Evolutionary conservation across 2,113 vertebrate genomes (phyloP), one percentile per base, ranked within the genome.

Genomic region (Poeciliopsis retropinna): DNA sequence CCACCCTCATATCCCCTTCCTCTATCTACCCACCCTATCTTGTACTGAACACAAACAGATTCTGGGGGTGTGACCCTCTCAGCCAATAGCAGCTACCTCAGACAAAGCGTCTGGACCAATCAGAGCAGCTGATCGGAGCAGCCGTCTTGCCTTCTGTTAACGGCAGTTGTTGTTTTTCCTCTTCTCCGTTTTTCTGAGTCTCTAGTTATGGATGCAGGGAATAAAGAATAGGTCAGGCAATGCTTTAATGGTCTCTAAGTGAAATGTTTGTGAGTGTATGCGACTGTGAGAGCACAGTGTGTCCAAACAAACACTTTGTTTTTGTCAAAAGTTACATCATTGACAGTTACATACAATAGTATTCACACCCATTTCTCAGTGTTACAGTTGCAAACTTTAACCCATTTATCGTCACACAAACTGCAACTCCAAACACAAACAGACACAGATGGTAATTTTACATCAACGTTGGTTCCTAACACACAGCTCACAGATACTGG

Each of bases 41-140:
- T 77, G 74, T 85, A 74, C 90, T 86, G 68, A 80, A 76, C 91
- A 93, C 87, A 95, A 96, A 95, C 94, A 95, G 89, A 95, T 93
- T 95, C 77, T 93, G 93, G 93, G 95, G 96, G 95, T 95, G 95
- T 96, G 95, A 93, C 89, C 87, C 0, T 62, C 60, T 76, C 25
- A 73, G 88, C 96, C 95, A 96, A 97, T 96, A 51, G 78, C 13
- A 4, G 80, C 79, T 27, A 74, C 67, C 62, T 60, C 62, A 79
- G 79, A 86, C 28, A 0, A 37, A 60, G 60, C 61, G 32, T 60
- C 76, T 83, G 64, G 71, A 84, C 91, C 74, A 92, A 93, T 94
- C 67, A 74, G 19, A 6, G 67, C 39, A n/a, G 29, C 37, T 22
- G 5, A 12, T 32, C 65, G 82, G 77, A 78, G 87, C 84, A 85